Evolutionary conservation across 1,140 invertebrate genomes (phyloP), one percentile per base, ranked within the genome.

Genomic region (Thaumetopoea pityocampa): DNA sequence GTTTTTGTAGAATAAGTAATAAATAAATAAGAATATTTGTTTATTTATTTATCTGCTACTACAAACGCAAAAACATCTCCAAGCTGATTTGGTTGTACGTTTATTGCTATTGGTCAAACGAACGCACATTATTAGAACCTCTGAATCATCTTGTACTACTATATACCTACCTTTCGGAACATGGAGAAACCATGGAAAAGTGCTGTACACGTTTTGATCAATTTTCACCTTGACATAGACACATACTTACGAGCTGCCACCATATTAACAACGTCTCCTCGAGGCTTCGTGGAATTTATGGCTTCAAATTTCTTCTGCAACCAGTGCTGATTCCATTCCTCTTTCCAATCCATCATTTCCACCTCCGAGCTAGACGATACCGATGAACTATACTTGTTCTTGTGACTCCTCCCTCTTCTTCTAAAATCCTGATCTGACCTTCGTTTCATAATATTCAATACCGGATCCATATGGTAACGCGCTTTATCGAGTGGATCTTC

Each of bases 251-350:
- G 60, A 15, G 77, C 77, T 3, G 65, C 73, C 5, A 65, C 56
- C 72, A 81, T 81, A 26, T 81, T 81, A 5, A 81, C 67, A 3
- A 35, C 53, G 28, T 79, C 72, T 14, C 72, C 73, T 12, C 30
- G 45, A 3, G 56, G 51, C 8, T 29, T 5, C 0, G 65, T 42
- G 4, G 66, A 35, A 33, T 78, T 69, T 1, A 74, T 46, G 1
- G 77, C 73, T 35, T 81, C 68, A 11, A 68, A 51, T 29, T 81
- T 78, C 34, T 78, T 77, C 22, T 66, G 37, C 23, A 72, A 24
- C 72, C 73, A 78, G 6, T 55, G 47, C 24, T 74, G 56, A 8
- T 55, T 56, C 60, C 66, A 81, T 22, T 74, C 65, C 1, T 77
- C 64, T 17, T 72, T 77, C 66, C 67, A 81, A 11, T 69, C 42